These are phyloP conservation scores for Caracal caracal DNA, from an alignment of 2,113 vertebrate genomes.

Conservation along the genomic window DNA sequence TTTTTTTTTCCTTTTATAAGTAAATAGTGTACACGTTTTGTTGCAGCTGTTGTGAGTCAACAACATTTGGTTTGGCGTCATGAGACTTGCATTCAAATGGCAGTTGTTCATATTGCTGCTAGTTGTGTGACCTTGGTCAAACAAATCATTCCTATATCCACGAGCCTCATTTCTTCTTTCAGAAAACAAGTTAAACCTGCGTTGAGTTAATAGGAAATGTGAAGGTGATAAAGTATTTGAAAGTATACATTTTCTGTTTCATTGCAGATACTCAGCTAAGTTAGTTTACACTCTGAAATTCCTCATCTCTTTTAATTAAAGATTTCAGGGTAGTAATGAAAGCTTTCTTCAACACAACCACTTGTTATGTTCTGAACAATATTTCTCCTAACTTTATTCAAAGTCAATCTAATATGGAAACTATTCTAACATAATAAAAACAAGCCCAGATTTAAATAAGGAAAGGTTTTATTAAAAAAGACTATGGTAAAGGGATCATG, in stretches of 20 bases:
- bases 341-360: background rate
- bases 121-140: background rate
- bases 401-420: background rate
- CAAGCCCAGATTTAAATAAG: background rate
- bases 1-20: background rate
- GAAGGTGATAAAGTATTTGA: background rate
- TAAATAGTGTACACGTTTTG: background rate
- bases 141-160: background rate
- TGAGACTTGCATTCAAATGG: constrained; percentile 29
- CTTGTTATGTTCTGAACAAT: background rate
- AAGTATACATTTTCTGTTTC: background rate
- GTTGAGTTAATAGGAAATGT: background rate
- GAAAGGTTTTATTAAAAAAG: background rate
- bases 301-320: constrained; percentile 3
- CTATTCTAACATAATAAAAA: background rate
- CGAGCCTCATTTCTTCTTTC: background rate
- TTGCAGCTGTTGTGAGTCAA: background rate
- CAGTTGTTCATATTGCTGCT: background rate
- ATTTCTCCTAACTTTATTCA: background rate
- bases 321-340: background rate
- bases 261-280: background rate
- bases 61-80: constrained; percentile 18
- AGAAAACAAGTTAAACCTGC: constrained; percentile 3
- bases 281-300: constrained; percentile 6
- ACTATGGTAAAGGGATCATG: background rate